Base-by-base conservation (phyloP, 2,888 invertebrate genomes). In the Drosophila meridiana region DNA sequence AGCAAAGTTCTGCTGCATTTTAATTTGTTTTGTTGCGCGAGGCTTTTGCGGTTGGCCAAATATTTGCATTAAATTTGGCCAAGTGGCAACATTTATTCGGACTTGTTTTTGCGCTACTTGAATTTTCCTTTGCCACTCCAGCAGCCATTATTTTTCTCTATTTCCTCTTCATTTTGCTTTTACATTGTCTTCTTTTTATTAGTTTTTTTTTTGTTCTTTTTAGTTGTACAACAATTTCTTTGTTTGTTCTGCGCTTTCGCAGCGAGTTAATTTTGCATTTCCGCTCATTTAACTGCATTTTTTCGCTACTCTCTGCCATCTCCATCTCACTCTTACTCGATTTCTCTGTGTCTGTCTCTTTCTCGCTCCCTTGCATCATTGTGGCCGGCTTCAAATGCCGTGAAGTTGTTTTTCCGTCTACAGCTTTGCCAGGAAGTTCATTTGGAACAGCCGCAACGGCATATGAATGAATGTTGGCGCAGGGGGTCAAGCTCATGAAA, bases 221-320 rank as follows among this genome's bases (percentile, higher is more conserved):
- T 55, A 84, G 85, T 89, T 84, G 82, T 78, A 80, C 86, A 85
- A 82, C 77, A 73, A 85, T 85, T 85, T 89, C 89, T 85, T 89
- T 89, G 88, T 87, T 86, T 89, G 88, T 75, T 87, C 83, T 74
- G 74, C 57, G 75, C 83, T 80, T 87, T 89, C 78, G 85, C 86
- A 81, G 88, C 88, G 88, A 89, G 90, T 89, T 86, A 86, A 86
- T 89, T 86, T 86, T 88, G 85, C 88, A 85, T 88, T 86, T 89
- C 90, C 85, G 89, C 87, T 86, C 87, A 88, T 86, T 86, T 89
- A 88, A 87, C 84, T 88, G 84, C 76, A 87, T 80, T 88, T 81
- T 79, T 71, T 52, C 9, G 13, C 30, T 13, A 20, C 43, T 14
- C 36, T 13, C 14, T 32, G 11, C 30, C 38, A 2, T 20, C 36